Evolutionary conservation across 2,797 vertebrate species (phyloP).

Genomic region (Eulemur rubriventer): DNA sequence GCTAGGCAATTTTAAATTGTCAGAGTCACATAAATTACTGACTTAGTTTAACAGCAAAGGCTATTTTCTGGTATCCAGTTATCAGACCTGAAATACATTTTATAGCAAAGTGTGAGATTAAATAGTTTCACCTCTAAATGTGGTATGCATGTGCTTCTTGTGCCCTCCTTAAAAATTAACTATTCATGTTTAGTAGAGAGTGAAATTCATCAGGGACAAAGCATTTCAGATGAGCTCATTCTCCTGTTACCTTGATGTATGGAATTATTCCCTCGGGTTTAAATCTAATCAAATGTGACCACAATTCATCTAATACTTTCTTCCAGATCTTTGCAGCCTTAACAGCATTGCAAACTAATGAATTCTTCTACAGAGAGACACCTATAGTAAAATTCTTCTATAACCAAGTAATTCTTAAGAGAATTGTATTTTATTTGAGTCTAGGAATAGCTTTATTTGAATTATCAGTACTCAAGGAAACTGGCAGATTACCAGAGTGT

Average conservation of each 20-base stretch:
- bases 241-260: conserved; percentile 61
- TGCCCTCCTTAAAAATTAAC: conserved; percentile 67
- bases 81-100: conserved; percentile 57
- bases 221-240: conserved; percentile 60
- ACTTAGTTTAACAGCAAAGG: conserved; percentile 40
- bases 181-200: conserved; percentile 64
- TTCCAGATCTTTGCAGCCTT: conserved; percentile 36
- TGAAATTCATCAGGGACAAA: conserved; percentile 56
- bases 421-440: conserved; percentile 45
- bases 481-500: not conserved
- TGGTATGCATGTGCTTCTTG: not conserved
- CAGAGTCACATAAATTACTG: conserved; percentile 60
- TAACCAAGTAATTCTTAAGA: conserved; percentile 42
- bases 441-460: conserved; percentile 33
- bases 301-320: conserved; percentile 63
- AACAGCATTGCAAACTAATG: conserved; percentile 52
- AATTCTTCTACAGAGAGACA: conserved; percentile 53
- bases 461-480: not conserved
- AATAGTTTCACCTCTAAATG: conserved; percentile 59
- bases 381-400: not conserved
- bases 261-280: conserved; percentile 63
- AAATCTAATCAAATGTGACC: conserved; percentile 71
- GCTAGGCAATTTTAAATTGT: conserved; percentile 61
- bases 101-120: conserved; percentile 54
- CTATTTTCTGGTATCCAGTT: conserved; percentile 45